Conservation (phyloP, 2,113 vertebrate species). For the Petrocephalus zakoni region DNA sequence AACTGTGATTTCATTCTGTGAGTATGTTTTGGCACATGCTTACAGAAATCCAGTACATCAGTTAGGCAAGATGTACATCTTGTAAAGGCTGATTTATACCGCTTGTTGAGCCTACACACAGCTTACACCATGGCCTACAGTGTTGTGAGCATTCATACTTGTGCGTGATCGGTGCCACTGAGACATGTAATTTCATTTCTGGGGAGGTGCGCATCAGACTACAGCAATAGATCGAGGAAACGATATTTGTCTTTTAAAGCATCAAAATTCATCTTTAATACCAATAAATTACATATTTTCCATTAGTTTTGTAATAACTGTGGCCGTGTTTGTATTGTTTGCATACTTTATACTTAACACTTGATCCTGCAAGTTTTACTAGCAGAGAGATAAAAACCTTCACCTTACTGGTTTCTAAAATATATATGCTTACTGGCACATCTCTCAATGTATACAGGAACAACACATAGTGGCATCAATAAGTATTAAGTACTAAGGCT, state of each 20-base stretch:
- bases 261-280: neutral
- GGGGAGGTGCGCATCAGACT: neutral
- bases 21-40: neutral
- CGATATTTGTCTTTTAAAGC: neutral
- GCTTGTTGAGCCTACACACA: neutral
- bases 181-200: neutral
- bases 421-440: neutral
- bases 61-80: neutral
- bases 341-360: neutral
- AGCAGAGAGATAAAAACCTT: neutral
- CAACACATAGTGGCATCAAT: neutral
- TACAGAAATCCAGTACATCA: neutral
- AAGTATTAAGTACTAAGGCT: neutral
- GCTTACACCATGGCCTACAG: neutral
- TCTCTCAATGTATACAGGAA: neutral
- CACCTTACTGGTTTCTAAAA: no score
- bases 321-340: neutral
- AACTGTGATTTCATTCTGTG: neutral
- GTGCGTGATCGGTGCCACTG: no score
- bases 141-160: no score
- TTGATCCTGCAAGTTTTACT: neutral
- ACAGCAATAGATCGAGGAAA: neutral
- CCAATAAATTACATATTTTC: neutral
- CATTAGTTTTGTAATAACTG: neutral
- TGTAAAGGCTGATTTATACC: neutral